A percentile compares a stretch with the other conserved stretches of the same genome.
These are phyloP conservation scores for Zenarchopterus dispar DNA, from an alignment of 2,797 vertebrate species.

Conservation along the genomic window DNA sequence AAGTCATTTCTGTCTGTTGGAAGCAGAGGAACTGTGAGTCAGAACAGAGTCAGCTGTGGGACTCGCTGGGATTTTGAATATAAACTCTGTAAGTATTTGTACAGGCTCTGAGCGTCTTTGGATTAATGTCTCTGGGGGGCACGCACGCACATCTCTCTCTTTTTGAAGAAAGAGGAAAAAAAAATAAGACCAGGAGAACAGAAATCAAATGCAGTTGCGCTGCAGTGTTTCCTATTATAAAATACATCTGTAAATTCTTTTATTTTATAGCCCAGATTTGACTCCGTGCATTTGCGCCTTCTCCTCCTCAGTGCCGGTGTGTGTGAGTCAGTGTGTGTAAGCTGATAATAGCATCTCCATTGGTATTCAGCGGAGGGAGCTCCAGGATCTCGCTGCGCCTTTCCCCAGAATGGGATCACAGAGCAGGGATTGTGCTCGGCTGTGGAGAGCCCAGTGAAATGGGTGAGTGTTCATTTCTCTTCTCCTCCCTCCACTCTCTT, in stretches of 20 bases:
- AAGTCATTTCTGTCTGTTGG: constrained; percentile 61
- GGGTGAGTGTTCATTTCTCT: constrained; percentile 73
- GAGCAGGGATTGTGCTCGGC: constrained; percentile 85
- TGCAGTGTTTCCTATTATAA: constrained; percentile 41
- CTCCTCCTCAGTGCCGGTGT: constrained; percentile 68
- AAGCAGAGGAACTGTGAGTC: constrained; percentile 49
- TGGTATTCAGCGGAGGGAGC: constrained; percentile 84
- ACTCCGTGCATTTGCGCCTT: constrained; percentile 61
- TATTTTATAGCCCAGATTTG: constrained; percentile 54
- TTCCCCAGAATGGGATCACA: constrained; percentile 84
- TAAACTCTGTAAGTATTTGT: constrained; percentile 69
- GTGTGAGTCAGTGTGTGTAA: constrained; percentile 56
- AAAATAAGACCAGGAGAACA: constrained; percentile 34
- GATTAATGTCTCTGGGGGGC: constrained; percentile 38
- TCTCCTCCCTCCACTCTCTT: constrained; percentile 37
- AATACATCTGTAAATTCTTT: not conserved
- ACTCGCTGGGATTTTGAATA: constrained; percentile 59
- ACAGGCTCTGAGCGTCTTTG: constrained; percentile 43
- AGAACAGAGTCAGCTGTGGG: constrained; percentile 56
- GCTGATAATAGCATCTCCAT: constrained; percentile 81
- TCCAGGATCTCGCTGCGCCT: constrained; percentile 82
- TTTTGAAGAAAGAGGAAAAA: constrained; percentile 37
- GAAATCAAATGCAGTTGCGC: constrained; percentile 52
- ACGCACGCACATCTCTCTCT: not conserved
- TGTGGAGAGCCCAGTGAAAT: constrained; percentile 77